Base-by-base conservation (phyloP, 2,888 invertebrate species). In the Boloria euphrosyne region DNA sequence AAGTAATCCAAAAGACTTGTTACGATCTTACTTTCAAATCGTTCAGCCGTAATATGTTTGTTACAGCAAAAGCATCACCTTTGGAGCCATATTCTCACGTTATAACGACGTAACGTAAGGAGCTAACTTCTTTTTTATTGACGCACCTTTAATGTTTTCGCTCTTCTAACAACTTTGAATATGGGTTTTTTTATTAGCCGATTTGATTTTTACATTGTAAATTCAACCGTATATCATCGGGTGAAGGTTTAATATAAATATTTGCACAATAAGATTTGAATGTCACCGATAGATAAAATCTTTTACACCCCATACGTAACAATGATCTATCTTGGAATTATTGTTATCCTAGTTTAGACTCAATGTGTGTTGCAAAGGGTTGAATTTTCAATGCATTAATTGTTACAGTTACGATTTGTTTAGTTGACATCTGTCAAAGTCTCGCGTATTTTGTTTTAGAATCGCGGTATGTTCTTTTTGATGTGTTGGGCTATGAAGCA, bases 81-180 rank as follows among this genome's bases (percentile, higher is more conserved):
- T 81, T 75, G 83, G 82, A 74, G 80, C 79, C 78, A 75, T 77
- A 81, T 79, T 75, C 81, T 73, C 84, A 84, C 84, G 84, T 85
- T 84, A 81, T 87, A 83, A 86, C 84, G 78, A 80, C 80, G 77
- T 80, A 81, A 86, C 85, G 83, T 85, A 91, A 91, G 90, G 86
- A 83, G 87, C 86, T 88, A 89, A 91, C 89, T 89, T 89, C 87
- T 85, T 88, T 92, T 92, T 91, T 92, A 92, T 89, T 82, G 85
- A 80, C 84, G 76, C 89, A 90, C 91, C 90, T 91, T 89, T 89
- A 89, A 86, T 85, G 86, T 77, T 82, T 84, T 83, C 83, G 81
- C 82, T 81, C 84, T 88, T 83, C 83, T 76, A 86, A 88, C 86
- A 89, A 89, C 86, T 91, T 90, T 87, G 89, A 85, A 89, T 88